Percentiles rank a stretch among this genome's conserved stretches.
Evolutionary conservation across 2,888 invertebrate species (phyloP).

Genomic region (Venustoraphidia nigricollis): DNA sequence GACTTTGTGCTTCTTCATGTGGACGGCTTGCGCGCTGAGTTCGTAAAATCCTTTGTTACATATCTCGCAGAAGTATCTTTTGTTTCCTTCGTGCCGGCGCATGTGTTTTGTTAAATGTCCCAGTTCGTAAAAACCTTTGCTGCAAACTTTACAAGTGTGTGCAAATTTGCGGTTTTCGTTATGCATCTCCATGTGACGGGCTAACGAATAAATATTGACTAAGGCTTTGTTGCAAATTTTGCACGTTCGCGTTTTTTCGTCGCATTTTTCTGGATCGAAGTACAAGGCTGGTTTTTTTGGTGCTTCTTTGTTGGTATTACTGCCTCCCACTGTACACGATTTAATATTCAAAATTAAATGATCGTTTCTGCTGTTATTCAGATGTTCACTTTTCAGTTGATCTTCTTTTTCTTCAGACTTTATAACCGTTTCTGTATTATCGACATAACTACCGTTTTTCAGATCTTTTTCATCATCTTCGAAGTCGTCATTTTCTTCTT

Average conservation of each 20-base stretch:
- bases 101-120: slow-evolving; percentile 31
- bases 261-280: slow-evolving; percentile 3
- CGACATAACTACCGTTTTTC: background rate
- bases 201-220: slow-evolving; percentile 1
- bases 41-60: background rate
- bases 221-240: slow-evolving; percentile 3
- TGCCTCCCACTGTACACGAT: background rate
- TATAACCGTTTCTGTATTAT: background rate
- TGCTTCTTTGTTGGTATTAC: background rate
- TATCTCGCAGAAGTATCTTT: background rate
- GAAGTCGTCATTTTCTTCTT: background rate
- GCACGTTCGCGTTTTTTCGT: slow-evolving; percentile 1
- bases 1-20: background rate
- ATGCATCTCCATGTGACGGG: slow-evolving; percentile 1
- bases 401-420: background rate
- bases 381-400: background rate
- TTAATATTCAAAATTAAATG: background rate
- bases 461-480: background rate
- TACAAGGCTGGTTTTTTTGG: background rate
- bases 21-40: background rate
- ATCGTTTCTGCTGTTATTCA: background rate
- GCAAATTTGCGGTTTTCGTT: slow-evolving; percentile 9
- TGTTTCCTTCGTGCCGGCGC: slow-evolving; percentile 24
- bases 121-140: slow-evolving; percentile 30
- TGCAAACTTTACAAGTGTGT: slow-evolving; percentile 28